These are phyloP conservation scores for Probaryconus sp. DNA, from an alignment of 1,140 invertebrate genomes.

Conservation along the genomic window DNA sequence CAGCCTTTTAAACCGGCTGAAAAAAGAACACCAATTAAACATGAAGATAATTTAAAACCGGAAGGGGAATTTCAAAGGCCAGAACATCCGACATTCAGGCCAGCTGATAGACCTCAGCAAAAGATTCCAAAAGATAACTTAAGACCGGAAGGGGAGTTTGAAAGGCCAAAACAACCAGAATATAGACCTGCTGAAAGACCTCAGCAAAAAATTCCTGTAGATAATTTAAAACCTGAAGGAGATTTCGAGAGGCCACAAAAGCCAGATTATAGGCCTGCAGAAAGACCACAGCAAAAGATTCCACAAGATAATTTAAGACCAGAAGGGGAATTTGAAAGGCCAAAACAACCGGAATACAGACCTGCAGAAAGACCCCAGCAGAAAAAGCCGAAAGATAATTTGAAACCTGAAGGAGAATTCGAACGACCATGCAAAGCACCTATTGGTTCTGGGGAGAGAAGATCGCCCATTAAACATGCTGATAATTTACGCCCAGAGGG, in stretches of 20 bases:
- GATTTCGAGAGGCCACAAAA: slow-evolving; percentile 75
- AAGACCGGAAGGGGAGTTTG: slow-evolving; percentile 59
- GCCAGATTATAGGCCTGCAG: slow-evolving; percentile 78
- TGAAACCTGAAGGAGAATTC: slow-evolving; percentile 84
- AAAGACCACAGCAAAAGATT: slow-evolving; percentile 70
- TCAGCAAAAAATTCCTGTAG: slow-evolving; percentile 58
- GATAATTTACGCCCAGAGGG: slow-evolving; percentile 85
- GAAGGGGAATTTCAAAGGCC: slow-evolving; percentile 78
- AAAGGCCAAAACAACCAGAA: slow-evolving; percentile 74
- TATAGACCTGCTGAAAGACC: slow-evolving; percentile 80
- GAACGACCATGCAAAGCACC: slow-evolving; percentile 68
- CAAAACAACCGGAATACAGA: slow-evolving; percentile 58
- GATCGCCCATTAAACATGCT: slow-evolving; percentile 80
- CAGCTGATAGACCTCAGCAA: slow-evolving; percentile 78
- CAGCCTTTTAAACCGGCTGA: slow-evolving; percentile 79
- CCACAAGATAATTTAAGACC: slow-evolving; percentile 79
- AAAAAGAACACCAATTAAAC: slow-evolving; percentile 70
- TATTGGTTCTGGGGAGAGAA: slow-evolving; percentile 79
- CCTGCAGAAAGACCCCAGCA: slow-evolving; percentile 65
- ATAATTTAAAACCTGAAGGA: slow-evolving; percentile 79
- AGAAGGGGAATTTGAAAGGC: slow-evolving; percentile 80
- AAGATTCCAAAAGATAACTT: slow-evolving; percentile 81
- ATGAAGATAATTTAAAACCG: slow-evolving; percentile 40
- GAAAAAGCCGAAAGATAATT: slow-evolving; percentile 71
- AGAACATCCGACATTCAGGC: slow-evolving; percentile 75